These are phyloP conservation scores for Saguinus oedipus DNA, from an alignment of 2,797 vertebrate species.

Conservation along the genomic window DNA sequence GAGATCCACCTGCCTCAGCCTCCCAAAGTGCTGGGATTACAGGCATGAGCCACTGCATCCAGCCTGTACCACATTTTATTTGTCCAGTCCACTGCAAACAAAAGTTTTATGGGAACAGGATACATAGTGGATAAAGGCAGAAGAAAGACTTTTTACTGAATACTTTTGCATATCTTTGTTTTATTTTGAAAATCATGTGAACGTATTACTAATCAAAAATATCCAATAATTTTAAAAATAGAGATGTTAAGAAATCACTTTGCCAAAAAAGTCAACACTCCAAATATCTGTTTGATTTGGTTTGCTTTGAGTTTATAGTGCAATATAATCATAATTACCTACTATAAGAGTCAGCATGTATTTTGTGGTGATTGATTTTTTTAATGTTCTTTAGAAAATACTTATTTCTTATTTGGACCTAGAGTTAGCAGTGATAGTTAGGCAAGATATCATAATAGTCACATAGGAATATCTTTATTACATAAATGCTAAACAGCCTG, in stretches of 20 bases:
- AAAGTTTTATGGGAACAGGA: neutral
- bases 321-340: neutral
- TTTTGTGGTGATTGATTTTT: neutral
- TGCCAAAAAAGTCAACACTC: neutral
- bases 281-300: neutral
- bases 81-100: neutral
- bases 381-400: neutral
- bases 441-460: neutral
- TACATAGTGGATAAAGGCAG: neutral
- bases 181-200: constrained; percentile 3
- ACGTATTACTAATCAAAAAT: neutral
- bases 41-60: neutral
- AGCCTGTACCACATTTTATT: neutral
- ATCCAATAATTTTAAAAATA: neutral
- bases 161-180: neutral
- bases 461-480: neutral
- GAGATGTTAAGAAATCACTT: neutral
- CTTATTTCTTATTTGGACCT: neutral
- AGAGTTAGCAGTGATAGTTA: neutral
- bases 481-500: neutral
- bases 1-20: neutral
- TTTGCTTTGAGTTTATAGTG: neutral
- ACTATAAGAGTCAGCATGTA: neutral
- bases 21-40: neutral
- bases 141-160: neutral